Evolutionary conservation across 1,140 invertebrate species (phyloP), one percentile per base, ranked within the genome.

Genomic region (Reticulitermes speratus): DNA sequence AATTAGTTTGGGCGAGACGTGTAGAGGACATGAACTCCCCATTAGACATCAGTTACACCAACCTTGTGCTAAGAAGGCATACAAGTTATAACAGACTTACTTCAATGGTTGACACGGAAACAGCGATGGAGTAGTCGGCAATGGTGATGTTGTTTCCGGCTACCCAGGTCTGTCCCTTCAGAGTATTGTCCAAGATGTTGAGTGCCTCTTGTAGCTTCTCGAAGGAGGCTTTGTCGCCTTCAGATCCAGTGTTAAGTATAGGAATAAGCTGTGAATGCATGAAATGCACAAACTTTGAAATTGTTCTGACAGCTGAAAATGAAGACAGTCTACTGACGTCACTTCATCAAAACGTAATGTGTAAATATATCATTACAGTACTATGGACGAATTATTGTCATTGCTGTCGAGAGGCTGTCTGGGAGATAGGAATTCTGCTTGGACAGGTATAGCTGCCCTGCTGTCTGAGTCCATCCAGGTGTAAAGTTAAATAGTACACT

Each of bases 211-310:
- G 88, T 25, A 92, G 6, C 32, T 88, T 89, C 25, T 88, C 92
- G 84, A 93, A 89, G 88, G 95, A 95, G 12, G 93, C 93, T 32
- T 93, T 92, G 90, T 96, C 94, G 2, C 92, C 92, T 25, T 94
- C 91, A 2, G 91, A 93, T 87, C 94, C 94, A 30, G 89, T 92
- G 88, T 96, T 95, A 9, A 95, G 87, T 88, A 93, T 92, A 25
- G 95, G 95, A 89, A 96, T 96, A 95, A 97, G 89, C 19, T 38
- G 44, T 44, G n/a, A 83, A 81, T 5, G 21, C 9, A 11, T 5
- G 25, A 11, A 81, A 32, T 11, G 25, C 9, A 32, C 25, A n/a
- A 3, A 21, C n/a, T 69, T 69, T n/a, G 65, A 69, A n/a, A 69
- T 21, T n/a, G 75, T n/a, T n/a, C 9, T n/a, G 11, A 32, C 5